Evolutionary conservation across 2,888 invertebrate genomes (phyloP).

Genomic region (Ormia ochracea): DNA sequence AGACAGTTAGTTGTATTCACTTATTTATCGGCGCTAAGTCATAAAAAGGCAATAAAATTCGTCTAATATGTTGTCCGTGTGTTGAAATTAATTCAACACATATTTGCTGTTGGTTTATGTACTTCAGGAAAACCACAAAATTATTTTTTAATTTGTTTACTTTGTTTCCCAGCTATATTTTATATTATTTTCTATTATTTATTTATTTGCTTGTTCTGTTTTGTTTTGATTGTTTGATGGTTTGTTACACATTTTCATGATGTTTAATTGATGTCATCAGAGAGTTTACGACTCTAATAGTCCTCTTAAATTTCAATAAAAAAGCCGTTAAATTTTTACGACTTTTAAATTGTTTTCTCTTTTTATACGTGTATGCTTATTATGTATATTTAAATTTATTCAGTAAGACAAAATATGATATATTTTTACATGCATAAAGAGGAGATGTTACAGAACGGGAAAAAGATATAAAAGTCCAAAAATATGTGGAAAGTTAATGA

Average conservation of each 20-base stretch:
- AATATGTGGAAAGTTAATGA: no score
- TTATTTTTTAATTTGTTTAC: constrained; percentile 67
- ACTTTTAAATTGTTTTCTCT: constrained; percentile 69
- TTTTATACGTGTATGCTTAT: neutral
- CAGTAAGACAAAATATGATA: no score
- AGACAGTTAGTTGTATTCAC: constrained; percentile 29
- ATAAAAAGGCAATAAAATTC: constrained; percentile 74
- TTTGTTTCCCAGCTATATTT: constrained; percentile 43
- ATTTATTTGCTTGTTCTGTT: constrained; percentile 17
- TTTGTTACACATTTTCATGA: constrained; percentile 69
- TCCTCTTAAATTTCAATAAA: constrained; percentile 53
- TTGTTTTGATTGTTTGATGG: constrained; percentile 44
- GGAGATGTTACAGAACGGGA: no score
- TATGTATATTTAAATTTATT: neutral
- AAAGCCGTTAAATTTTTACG: constrained; percentile 72
- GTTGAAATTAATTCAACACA: constrained; percentile 34
- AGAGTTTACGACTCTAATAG: constrained; percentile 70
- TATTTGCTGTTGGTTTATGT: constrained; percentile 37
- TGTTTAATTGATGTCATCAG: constrained; percentile 67
- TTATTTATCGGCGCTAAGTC: constrained; percentile 74
- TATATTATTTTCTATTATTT: constrained; percentile 14
- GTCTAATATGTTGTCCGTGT: neutral
- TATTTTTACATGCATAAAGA: no score
- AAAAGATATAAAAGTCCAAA: no score
- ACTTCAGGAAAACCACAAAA: constrained; percentile 69